These are phyloP conservation scores for Cyrtonyx montezumae DNA, from an alignment of 2,113 vertebrate species.

Conservation along the genomic window DNA sequence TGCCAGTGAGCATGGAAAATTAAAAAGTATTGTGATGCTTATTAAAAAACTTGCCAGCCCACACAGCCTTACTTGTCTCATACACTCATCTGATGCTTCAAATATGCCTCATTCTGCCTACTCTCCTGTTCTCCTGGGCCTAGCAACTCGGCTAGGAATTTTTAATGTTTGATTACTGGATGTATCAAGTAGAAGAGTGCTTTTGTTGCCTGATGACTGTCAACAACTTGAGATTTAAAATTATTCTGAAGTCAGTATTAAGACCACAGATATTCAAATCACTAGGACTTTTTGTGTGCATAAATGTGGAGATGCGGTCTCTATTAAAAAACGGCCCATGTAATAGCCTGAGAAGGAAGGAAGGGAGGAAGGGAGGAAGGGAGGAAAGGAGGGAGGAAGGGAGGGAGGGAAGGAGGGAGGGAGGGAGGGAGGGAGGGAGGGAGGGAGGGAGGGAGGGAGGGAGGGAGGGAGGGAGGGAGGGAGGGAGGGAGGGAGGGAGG, in stretches of 20 bases:
- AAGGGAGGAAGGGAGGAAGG: too few relatives aligned
- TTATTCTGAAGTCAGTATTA: neutral
- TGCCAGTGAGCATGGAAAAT: neutral
- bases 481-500: too few relatives aligned
- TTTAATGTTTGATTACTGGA: slow-evolving; percentile 21
- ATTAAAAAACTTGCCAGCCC: slow-evolving; percentile 29
- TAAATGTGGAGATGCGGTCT: neutral
- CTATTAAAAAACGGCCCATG: neutral
- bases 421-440: too few relatives aligned
- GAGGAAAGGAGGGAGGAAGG: too few relatives aligned
- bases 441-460: too few relatives aligned
- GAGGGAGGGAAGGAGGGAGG: too few relatives aligned
- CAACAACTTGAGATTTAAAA: neutral
- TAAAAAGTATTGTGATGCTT: slow-evolving; percentile 24
- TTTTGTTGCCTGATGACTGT: neutral
- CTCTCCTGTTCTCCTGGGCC: neutral
- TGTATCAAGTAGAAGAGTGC: neutral
- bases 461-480: too few relatives aligned
- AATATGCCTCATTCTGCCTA: slow-evolving; percentile 19
- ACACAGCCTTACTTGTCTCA: slow-evolving; percentile 9
- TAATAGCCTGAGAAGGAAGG: neutral
- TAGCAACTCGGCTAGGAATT: neutral
- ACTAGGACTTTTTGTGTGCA: neutral
- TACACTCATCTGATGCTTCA: slow-evolving; percentile 17
- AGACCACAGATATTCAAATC: neutral